These are phyloP conservation scores for Synchiropus splendidus DNA, from an alignment of 2,113 vertebrate genomes.

Conservation along the genomic window DNA sequence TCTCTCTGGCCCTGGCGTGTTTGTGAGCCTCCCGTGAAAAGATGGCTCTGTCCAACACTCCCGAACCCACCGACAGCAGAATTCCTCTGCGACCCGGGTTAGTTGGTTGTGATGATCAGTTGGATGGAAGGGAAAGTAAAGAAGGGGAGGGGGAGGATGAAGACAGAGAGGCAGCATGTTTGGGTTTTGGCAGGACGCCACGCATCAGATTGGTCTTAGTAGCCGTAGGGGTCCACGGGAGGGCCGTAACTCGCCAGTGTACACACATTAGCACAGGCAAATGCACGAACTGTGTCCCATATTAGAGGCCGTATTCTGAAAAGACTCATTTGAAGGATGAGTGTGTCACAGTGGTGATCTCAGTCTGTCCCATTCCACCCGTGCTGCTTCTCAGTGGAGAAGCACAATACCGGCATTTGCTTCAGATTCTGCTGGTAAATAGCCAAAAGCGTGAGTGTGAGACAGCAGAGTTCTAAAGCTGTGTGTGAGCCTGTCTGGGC, in stretches of 20 bases:
- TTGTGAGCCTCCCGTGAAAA: conserved; percentile 49
- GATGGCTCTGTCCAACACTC: conserved; percentile 45
- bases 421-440: too few relatives aligned
- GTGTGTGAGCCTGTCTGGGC: too few relatives aligned
- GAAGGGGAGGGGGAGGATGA: too few relatives aligned
- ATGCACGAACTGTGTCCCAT: neutral
- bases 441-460: too few relatives aligned
- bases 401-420: too few relatives aligned
- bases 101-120: conserved; percentile 17
- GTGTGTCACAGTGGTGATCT: too few relatives aligned
- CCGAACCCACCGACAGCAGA: conserved; percentile 24
- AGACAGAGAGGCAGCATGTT: conserved; percentile 30
- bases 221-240: conserved; percentile 13
- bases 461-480: too few relatives aligned
- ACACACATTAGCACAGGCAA: conserved; percentile 13
- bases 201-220: conserved; percentile 28
- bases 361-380: too few relatives aligned
- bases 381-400: too few relatives aligned
- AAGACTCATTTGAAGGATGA: too few relatives aligned
- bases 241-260: conserved; percentile 20
- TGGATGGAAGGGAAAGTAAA: conserved; percentile 12
- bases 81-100: conserved; percentile 24
- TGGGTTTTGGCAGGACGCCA: conserved; percentile 27
- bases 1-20: conserved; percentile 34
- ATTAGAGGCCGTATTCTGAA: too few relatives aligned